Evolutionary conservation across 2,797 vertebrate genomes (phyloP), one percentile per base, ranked within the genome.

Genomic region (Anas bernieri): DNA sequence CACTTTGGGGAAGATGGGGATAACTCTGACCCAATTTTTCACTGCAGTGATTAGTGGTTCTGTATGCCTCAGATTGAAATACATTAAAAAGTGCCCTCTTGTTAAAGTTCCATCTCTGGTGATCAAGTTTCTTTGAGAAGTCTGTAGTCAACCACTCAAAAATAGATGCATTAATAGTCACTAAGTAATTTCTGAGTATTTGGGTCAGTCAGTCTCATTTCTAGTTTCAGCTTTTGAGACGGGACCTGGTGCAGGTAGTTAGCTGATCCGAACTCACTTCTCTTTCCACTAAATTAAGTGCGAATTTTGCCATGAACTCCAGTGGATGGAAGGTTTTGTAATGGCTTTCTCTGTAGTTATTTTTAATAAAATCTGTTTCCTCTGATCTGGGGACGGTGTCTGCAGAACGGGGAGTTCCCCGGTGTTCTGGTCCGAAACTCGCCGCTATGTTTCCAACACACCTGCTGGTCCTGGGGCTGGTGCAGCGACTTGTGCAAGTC

Each of bases 1-100:
- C 87, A 79, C 95, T 97, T 88, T 55, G 35, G 92, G 95, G 96
- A 96, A 79, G 88, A 59, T 79, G 94, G 89, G 93, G 94, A 86
- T 92, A 79, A 86, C 83, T 83, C 70, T 95, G 94, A 95, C 94
- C 93, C 86, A 96, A 1, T 94, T 97, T 93, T 55, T 92, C 91
- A 59, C 77, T 61, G 43, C 50, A 83, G 43, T 90, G 73, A 79
- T 92, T 90, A 88, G 93, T 69, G 69, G 55, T 83, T 89, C 12
- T 0, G 1, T 37, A 9, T 72, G 61, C 79, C 82, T 93, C 59
- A 17, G 39, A 89, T 73, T 78, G 94, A 81, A 88, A 92, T 48
- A 61, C 82, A 66, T 91, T 94, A 85, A 76, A 86, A 94, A 87
- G 85, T 69, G 79, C 73, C 62, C 63, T 31, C 15, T 37, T 75